phyloP scores from a whole-genome alignment of 2,797 vertebrate genomes.

The Distichodus sexfasciatus region DNA sequence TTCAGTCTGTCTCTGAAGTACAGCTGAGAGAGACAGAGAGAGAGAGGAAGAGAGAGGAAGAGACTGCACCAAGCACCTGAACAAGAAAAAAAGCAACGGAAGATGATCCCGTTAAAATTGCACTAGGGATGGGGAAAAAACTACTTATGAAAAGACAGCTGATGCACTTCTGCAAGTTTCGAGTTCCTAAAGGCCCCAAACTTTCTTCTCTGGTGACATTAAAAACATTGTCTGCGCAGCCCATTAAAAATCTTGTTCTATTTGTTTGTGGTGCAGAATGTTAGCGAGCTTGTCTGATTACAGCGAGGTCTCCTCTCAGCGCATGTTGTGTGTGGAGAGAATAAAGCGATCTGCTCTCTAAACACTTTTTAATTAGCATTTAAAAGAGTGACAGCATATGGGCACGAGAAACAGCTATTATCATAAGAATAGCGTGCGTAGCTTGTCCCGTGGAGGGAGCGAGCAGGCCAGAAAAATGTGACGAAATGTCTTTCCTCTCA shows the following conservation, averaged over 20 bases:
- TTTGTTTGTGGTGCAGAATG: background rate
- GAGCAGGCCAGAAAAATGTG: slow-evolving; percentile 29
- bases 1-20: slow-evolving; percentile 46
- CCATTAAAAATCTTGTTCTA: slow-evolving; percentile 12
- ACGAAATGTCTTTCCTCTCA: slow-evolving; percentile 30
- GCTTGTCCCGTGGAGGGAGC: slow-evolving; percentile 9
- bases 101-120: slow-evolving; percentile 1
- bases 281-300: slow-evolving; percentile 20
- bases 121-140: background rate
- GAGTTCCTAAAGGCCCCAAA: background rate
- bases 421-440: slow-evolving; percentile 45
- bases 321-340: slow-evolving; percentile 29
- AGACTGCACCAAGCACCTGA: background rate
- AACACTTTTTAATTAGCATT: slow-evolving; percentile 65
- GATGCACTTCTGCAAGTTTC: slow-evolving; percentile 8
- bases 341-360: slow-evolving; percentile 50
- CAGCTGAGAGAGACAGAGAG: slow-evolving; percentile 27
- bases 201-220: background rate
- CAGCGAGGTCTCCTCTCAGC: slow-evolving; percentile 30
- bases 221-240: background rate
- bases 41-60: slow-evolving; percentile 13
- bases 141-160: background rate
- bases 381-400: slow-evolving; percentile 56
- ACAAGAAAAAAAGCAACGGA: background rate
- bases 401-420: slow-evolving; percentile 45